Percentiles rank a stretch among this genome's conserved stretches.
Conservation (phyloP, 2,113 vertebrate species). For the Clarias macrocephalus region DNA sequence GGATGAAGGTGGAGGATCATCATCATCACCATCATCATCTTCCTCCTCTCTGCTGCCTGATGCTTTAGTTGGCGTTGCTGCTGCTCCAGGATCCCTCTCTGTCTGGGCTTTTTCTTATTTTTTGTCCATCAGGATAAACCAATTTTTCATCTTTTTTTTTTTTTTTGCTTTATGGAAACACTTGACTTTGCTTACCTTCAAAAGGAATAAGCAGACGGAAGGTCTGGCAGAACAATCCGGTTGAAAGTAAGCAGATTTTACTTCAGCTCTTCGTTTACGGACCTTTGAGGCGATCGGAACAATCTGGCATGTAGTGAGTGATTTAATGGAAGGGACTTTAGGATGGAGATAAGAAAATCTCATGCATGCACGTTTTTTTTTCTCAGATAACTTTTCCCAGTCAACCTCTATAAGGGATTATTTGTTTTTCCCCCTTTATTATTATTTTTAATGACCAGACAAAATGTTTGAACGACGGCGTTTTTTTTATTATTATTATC, state of each 20-base stretch:
- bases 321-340: neutral
- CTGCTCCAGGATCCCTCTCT: constrained; percentile 62
- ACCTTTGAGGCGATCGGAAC: neutral
- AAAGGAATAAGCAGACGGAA: constrained; percentile 16
- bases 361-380: constrained; percentile 2
- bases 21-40: constrained; percentile 27
- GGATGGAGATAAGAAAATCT: neutral
- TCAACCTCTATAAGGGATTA: neutral
- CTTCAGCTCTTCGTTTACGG: neutral
- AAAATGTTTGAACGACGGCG: neutral
- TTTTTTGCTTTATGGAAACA: constrained; percentile 60
- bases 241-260: constrained; percentile 65
- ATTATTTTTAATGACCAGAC: neutral
- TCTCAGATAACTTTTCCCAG: neutral
- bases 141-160: constrained; percentile 21
- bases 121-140: constrained; percentile 63
- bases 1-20: constrained; percentile 63
- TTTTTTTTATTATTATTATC: neutral
- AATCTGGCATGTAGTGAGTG: neutral
- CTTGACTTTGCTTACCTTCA: constrained; percentile 52
- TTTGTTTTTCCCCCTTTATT: too few species aligned
- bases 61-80: constrained; percentile 70
- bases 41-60: constrained; percentile 21
- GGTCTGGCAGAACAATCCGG: constrained; percentile 40
- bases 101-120: constrained; percentile 61